phyloP scores from a whole-genome alignment of 1,140 invertebrate species.

The honey bee (Apis mellifera) region DNA sequence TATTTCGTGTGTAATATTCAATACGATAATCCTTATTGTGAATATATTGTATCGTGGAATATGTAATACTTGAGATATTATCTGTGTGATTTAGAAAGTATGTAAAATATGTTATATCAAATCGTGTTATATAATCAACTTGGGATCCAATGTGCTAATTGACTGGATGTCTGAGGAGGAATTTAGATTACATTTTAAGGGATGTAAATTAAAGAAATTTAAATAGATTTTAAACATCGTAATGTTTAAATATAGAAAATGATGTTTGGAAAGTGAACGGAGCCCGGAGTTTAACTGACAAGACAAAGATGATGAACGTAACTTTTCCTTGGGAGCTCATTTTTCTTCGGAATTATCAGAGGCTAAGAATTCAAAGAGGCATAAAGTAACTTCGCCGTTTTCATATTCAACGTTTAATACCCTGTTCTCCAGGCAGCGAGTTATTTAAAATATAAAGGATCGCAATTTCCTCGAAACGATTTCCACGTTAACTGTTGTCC shows the following conservation, averaged over 20 bases:
- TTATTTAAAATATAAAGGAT: constrained; percentile 9
- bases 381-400: constrained; percentile 5
- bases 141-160: too few relatives aligned
- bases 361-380: constrained; percentile 3
- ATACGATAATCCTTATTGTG: background rate
- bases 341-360: constrained; percentile 2
- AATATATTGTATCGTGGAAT: too few relatives aligned
- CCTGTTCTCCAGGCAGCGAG: background rate
- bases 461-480: constrained; percentile 5
- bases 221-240: background rate
- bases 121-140: too few relatives aligned
- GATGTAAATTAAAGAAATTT: background rate
- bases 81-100: too few relatives aligned
- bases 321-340: background rate
- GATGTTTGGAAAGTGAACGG: background rate
- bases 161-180: too few relatives aligned
- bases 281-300: background rate
- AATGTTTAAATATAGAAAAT: background rate
- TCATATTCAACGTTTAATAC: constrained; percentile 1
- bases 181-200: too few relatives aligned
- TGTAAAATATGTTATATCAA: too few relatives aligned
- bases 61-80: too few relatives aligned
- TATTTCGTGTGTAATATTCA: background rate
- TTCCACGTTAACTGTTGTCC: background rate
- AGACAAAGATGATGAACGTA: background rate